Base-by-base conservation (phyloP, 2,113 vertebrate genomes). In the Parotia lawesii region DNA sequence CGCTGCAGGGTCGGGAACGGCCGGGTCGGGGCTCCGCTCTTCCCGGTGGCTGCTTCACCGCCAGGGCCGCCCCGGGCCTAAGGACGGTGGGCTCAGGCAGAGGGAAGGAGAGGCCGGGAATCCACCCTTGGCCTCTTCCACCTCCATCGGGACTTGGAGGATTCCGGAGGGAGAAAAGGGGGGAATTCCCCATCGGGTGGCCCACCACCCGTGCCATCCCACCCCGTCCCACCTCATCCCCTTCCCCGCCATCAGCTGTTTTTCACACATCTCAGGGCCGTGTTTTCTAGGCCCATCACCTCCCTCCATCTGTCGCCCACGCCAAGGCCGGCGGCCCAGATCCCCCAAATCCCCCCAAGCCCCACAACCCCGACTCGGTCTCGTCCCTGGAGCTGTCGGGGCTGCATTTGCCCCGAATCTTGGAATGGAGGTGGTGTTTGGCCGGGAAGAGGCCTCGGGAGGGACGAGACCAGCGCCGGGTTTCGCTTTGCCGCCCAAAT, bases 261-360 rank as follows among this genome's bases (percentile, higher is more conserved):
- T 67, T 7, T 17, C 61, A 5, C 54, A 47, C 14, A 7, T 53
- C 33, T 42, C 57, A 12, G 33, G 79, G 51, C 42, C 40, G 31
- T 6, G 23, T 58, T 94, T 88, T 82, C 75, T 83, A 67, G 91
- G 78, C 89, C 86, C 38, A 5, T 61, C 78, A 10, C 51, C 23
- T 90, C 48, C 44, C 35, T 60, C 40, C 60, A 44, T 44, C 21
- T 33, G 0, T 62, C 6, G 4, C 21, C 31, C 60, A 1, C 2
- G 1, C 22, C 33, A n/a, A 40, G 81, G 10, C 9, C 6, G 8
- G 50, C 18, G n/a, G 56, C 2, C 20, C 3, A 11, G n/a, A 21
- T 1, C 5, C 37, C 33, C 20, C 19, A 51, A 61, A 45, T 53
- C 10, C 23, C 28, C 65, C 74, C 12, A 16, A 2, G 0, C n/a